Conservation (phyloP, 2,888 invertebrate species). For the Axea sp. region DNA sequence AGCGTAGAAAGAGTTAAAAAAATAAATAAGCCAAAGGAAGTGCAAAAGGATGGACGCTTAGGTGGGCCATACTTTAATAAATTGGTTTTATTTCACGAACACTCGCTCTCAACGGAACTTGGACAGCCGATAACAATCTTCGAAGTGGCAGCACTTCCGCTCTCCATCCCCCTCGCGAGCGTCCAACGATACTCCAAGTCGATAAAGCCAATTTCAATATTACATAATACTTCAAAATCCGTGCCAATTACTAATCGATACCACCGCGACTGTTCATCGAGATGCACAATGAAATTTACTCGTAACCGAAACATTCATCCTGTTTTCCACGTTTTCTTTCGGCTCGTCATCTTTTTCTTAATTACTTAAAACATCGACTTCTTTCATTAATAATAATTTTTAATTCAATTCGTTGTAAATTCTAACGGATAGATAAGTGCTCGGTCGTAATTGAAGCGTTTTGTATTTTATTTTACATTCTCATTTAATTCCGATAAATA, state of each 20-base stretch:
- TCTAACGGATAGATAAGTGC: no score
- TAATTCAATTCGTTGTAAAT: no score
- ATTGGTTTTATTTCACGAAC: constrained; percentile 56
- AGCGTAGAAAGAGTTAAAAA: no score
- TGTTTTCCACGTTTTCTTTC: no score
- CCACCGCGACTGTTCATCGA: constrained; percentile 7
- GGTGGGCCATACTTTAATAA: constrained; percentile 47
- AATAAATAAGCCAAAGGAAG: constrained; percentile 16
- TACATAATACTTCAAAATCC: constrained; percentile 43
- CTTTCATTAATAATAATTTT: no score
- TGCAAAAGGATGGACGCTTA: constrained; percentile 17
- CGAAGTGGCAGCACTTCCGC: constrained; percentile 58
- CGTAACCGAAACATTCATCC: no score
- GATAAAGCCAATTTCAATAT: constrained; percentile 56
- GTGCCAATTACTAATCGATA: constrained; percentile 51
- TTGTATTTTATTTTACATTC: neutral
- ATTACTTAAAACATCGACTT: no score
- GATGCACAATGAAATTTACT: neutral
- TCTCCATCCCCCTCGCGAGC: constrained; percentile 25
- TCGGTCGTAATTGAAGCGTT: no score
- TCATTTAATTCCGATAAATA: constrained; percentile 22
- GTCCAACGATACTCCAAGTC: constrained; percentile 47
- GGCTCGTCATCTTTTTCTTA: no score
- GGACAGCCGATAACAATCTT: constrained; percentile 57
- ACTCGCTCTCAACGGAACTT: constrained; percentile 54